Base-by-base conservation (phyloP, 2,113 vertebrate genomes). In the Amazona guildingii region DNA sequence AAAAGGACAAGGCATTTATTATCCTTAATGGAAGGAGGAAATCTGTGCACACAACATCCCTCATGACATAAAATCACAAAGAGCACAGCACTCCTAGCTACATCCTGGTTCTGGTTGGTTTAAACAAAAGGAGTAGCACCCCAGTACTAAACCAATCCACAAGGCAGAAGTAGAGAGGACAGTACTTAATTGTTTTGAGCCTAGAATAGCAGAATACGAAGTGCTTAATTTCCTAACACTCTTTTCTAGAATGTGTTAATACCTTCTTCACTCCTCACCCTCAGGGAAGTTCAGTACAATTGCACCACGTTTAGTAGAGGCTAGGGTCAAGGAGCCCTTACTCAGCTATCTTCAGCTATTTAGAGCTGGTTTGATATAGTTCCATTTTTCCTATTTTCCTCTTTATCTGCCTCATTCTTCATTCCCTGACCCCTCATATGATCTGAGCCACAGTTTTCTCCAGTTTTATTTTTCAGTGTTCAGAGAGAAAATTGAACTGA, bases 1-100 rank as follows among this genome's bases (percentile, higher is more conserved):
- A 18, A 51, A 69, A 80, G 63, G 59, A 46, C 3, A 46, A 59
- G 35, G 64, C 51, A 62, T 76, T 68, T 52, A 11, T 52, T 62
- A 51, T 37, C 83, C 68, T 69, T 49, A 6, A 27, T 10, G 75
- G 78, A 35, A 72, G 35, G 52, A 72, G 82, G 79, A 55, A n/a
- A n/a, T 48, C 5, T 54, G 49, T 76, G 62, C 39, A 33, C 23
- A 33, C 41, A 37, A 12, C 0, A 20, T 33, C 79, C 35, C 1
- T 5, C 17, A 5, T 0, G 3, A 12, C 11, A 0, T 5, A 72
- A 17, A 25, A 41, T 17, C 83, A 41, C 70, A 27, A 13, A 35
- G 55, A 55, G 19, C 70, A 48, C 25, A 11, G n/a, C n/a, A 29
- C 59, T 49, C 39, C 74, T 57, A 37, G 44, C 49, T 2, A 4